Conservation (phyloP, 2,888 invertebrate species). For the Andrena bucephala region DNA sequence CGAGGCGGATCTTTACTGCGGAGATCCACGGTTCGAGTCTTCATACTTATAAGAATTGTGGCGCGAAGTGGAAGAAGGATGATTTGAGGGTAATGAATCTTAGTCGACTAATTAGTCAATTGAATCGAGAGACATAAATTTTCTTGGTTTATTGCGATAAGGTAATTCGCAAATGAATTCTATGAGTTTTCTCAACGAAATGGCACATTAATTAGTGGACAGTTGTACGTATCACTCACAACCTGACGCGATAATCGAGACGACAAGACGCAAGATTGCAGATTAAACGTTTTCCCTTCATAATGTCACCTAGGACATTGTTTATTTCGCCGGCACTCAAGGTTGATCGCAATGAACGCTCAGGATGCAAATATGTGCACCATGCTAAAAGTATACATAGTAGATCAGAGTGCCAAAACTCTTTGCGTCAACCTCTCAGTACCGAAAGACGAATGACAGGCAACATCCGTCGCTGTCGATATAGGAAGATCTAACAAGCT, state of each 20-base stretch:
- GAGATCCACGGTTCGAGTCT: no score
- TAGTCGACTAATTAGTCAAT: background rate
- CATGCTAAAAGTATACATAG: slow-evolving; percentile 27
- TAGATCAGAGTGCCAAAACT: slow-evolving; percentile 57
- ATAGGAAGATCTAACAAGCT: slow-evolving; percentile 45
- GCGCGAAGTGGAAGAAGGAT: background rate
- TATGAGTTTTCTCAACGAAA: background rate
- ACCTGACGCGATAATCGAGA: background rate
- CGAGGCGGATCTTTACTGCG: no score
- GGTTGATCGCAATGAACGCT: slow-evolving; percentile 39
- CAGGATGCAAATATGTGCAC: slow-evolving; percentile 27
- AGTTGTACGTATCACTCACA: background rate
- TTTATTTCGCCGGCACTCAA: slow-evolving; percentile 23
- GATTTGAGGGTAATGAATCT: background rate
- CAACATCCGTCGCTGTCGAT: slow-evolving; percentile 45
- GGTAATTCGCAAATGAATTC: no score
- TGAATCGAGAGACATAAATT: background rate
- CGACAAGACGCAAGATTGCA: background rate
- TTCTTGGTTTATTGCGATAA: no score
- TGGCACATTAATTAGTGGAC: background rate
- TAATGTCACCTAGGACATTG: background rate
- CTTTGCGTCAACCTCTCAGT: slow-evolving; percentile 10
- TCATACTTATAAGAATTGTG: no score
- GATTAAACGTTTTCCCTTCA: slow-evolving; percentile 1
- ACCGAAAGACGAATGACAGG: slow-evolving; percentile 25